These are phyloP conservation scores for Aradophagus sp. DNA, from an alignment of 1,140 invertebrate species.

Conservation along the genomic window DNA sequence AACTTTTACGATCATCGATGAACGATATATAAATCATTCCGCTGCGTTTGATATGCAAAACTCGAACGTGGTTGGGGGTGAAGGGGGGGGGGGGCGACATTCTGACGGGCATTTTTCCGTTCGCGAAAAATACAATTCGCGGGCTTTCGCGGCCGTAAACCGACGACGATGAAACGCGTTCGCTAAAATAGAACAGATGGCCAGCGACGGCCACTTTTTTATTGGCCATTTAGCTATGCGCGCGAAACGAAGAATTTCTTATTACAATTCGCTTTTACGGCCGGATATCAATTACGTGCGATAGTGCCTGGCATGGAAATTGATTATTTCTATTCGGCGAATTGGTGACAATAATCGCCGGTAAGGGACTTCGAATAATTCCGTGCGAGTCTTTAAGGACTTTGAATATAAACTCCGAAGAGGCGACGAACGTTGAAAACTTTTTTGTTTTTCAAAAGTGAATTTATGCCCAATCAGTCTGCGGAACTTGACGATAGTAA, in stretches of 20 bases:
- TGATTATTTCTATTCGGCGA: slow-evolving; percentile 23
- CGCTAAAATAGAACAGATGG: slow-evolving; percentile 37
- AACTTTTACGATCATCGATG: slow-evolving; percentile 37
- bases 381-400: too few species aligned
- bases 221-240: slow-evolving; percentile 29
- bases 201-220: slow-evolving; percentile 14
- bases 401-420: too few species aligned
- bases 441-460: too few species aligned
- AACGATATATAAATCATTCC: slow-evolving; percentile 30
- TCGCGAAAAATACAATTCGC: slow-evolving; percentile 5
- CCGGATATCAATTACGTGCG: slow-evolving; percentile 25
- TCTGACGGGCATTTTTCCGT: slow-evolving; percentile 14
- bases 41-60: slow-evolving; percentile 26
- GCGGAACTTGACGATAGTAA: too few species aligned
- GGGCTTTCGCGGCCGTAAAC: slow-evolving; percentile 11
- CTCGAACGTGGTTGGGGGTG: too few species aligned
- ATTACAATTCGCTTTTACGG: slow-evolving; percentile 32
- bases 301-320: slow-evolving; percentile 6
- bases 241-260: slow-evolving; percentile 20
- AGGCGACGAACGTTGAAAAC: too few species aligned
- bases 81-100: slow-evolving; percentile 15
- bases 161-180: slow-evolving; percentile 1
- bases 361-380: too few species aligned
- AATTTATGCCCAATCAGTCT: too few species aligned
- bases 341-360: too few species aligned